Evolutionary conservation across 2,888 invertebrate genomes (phyloP).

Genomic region (Acronicta aceris): DNA sequence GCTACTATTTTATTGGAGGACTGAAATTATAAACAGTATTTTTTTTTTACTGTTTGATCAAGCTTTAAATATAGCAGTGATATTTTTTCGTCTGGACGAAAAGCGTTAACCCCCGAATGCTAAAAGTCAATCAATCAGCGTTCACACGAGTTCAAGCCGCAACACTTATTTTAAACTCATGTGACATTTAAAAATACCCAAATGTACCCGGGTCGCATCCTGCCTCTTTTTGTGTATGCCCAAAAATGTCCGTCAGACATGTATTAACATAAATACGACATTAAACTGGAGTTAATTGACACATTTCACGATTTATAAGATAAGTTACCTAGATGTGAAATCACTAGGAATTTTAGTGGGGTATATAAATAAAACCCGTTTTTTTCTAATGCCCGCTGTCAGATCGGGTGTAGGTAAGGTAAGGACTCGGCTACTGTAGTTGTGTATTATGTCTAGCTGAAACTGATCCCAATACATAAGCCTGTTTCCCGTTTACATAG

Average conservation of each 20-base stretch:
- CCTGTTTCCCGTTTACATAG: neutral
- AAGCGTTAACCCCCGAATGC: constrained; percentile 41
- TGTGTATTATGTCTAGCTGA: constrained; percentile 39
- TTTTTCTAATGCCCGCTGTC: constrained; percentile 69
- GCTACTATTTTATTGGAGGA: constrained; percentile 31
- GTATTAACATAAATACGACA: constrained; percentile 87
- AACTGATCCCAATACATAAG: neutral
- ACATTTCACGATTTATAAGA: constrained; percentile 86
- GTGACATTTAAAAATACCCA: constrained; percentile 70
- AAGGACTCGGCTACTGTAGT: constrained; percentile 47
- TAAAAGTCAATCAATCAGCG: constrained; percentile 53
- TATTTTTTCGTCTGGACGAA: constrained; percentile 13
- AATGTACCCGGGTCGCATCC: constrained; percentile 72
- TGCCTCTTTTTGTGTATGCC: constrained; percentile 76
- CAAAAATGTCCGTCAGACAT: constrained; percentile 75
- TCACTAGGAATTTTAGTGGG: constrained; percentile 68
- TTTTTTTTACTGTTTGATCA: constrained; percentile 17
- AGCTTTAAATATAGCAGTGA: constrained; percentile 20
- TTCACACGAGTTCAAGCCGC: constrained; percentile 37
- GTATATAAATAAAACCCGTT: constrained; percentile 55
- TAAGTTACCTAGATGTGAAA: constrained; percentile 72
- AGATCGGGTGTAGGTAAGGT: constrained; percentile 50
- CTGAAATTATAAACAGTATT: constrained; percentile 20
- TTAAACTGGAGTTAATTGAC: constrained; percentile 88
- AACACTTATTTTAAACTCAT: constrained; percentile 51